Base-by-base conservation (phyloP, 1,140 invertebrate genomes). In the Orussus abietinus region DNA sequence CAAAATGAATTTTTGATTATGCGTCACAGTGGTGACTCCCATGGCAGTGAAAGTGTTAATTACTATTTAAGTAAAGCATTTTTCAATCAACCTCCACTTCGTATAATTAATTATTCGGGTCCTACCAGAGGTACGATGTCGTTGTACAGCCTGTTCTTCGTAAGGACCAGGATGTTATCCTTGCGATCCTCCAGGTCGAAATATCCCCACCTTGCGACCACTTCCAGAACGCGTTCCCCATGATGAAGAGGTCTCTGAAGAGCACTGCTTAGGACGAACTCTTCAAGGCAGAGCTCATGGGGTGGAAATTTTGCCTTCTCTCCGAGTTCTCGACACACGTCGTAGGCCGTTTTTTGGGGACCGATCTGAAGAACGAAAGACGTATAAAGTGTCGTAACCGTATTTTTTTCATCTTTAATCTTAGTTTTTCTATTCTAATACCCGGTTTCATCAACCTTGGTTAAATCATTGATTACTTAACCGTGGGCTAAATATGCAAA, bases 151-250 rank as follows among this genome's bases (percentile, higher is more conserved):
- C 59, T 64, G 46, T 79, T 79, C 12, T 66, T 64, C 38, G 72
- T 83, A 5, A 92, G 64, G n/a, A 90, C 69, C 9, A 93, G 68
- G 54, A 84, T 81, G 57, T 91, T 92, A 50, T 90, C 79, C 62
- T 86, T 88, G 11, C 88, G 75, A 63, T 91, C 86, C 3, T 78
- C 76, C 32, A 87, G 80, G 29, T 88, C 83, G 90, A 90, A 94
- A 47, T 86, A 86, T 1, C 86, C 81, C 90, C 90, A 95, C 28
- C 81, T 76, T 4, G 82, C 70, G 0, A 80, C 79, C 3, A 79
- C 76, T 44, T 81, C 78, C 6, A 91, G 71, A 7, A 94, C 81
- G 39, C 82, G 78, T 55, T 91, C 87, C 19, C 80, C 77, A 45
- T 87, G 80, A 68, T 92, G 88, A 10, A 95, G 71, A 0, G 87